Conservation (phyloP, 2,888 invertebrate genomes). For the Meghimatium bilineatum region DNA sequence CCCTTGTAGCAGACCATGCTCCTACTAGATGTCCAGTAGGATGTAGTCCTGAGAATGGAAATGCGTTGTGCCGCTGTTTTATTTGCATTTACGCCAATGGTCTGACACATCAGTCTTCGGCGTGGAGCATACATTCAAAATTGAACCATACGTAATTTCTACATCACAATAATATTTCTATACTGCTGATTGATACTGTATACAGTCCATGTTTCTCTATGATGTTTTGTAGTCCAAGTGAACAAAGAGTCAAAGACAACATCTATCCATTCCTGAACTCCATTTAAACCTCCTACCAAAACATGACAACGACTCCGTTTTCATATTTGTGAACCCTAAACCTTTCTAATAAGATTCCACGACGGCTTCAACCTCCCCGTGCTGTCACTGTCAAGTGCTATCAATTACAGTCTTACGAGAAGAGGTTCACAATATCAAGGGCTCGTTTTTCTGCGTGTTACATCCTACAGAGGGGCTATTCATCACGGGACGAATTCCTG, state of each 20-base stretch:
- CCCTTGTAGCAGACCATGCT: too few species aligned
- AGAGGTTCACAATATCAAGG: background rate
- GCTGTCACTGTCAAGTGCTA: conserved; percentile 28
- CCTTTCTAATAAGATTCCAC: conserved; percentile 2
- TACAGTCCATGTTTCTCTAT: too few species aligned
- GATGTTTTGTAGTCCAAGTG: too few species aligned
- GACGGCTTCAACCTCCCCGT: background rate
- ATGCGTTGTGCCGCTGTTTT: too few species aligned
- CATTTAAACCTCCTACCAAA: background rate
- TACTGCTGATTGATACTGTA: too few species aligned
- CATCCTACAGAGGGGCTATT: background rate
- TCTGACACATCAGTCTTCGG: too few species aligned
- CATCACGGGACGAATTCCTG: background rate
- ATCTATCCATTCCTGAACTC: background rate
- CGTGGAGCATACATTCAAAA: too few species aligned
- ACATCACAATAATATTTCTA: too few species aligned
- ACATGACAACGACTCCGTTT: background rate
- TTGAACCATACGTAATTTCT: too few species aligned
- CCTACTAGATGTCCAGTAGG: too few species aligned
- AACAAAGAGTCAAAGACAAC: background rate
- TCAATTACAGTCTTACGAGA: conserved; percentile 5
- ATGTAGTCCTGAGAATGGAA: too few species aligned
- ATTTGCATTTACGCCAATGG: too few species aligned
- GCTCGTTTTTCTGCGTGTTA: background rate
- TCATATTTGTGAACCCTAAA: background rate